Conservation (phyloP, 2,888 invertebrate genomes). For the Spodoptera exigua region DNA sequence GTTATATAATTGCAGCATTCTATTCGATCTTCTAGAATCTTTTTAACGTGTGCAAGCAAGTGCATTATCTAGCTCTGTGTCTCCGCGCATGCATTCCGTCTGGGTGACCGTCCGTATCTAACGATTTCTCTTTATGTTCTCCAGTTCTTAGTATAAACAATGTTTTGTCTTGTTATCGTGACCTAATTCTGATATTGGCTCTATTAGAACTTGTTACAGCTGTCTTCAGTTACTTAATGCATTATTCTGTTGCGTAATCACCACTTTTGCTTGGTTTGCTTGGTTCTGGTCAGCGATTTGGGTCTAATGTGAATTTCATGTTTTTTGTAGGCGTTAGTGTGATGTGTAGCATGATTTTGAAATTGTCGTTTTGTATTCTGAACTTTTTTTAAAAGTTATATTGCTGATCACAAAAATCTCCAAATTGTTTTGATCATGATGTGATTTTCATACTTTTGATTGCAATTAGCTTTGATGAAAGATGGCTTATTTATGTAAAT, state of each 20-base stretch:
- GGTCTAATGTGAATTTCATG: not conserved
- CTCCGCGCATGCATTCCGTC: slow-evolving; percentile 71
- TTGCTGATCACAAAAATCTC: no score
- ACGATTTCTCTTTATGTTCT: slow-evolving; percentile 74
- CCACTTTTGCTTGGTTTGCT: slow-evolving; percentile 5
- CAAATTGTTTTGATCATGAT: no score
- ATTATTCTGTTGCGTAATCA: slow-evolving; percentile 35
- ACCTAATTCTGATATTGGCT: slow-evolving; percentile 61
- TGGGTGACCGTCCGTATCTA: slow-evolving; percentile 73
- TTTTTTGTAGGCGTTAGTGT: not conserved
- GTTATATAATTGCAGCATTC: not conserved
- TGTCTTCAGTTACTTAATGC: slow-evolving; percentile 41
- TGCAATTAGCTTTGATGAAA: no score
- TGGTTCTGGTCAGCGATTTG: slow-evolving; percentile 6
- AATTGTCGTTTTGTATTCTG: not conserved
- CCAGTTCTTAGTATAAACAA: slow-evolving; percentile 54
- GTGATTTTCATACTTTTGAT: no score
- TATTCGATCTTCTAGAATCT: slow-evolving; percentile 1
- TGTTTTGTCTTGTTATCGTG: slow-evolving; percentile 54
- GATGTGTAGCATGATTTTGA: no score
- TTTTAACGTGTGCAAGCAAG: slow-evolving; percentile 21
- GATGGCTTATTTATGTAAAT: no score
- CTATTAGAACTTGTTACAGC: slow-evolving; percentile 48
- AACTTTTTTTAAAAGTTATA: no score
- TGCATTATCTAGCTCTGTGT: slow-evolving; percentile 60